Percentiles rank a stretch among this genome's conserved stretches.
Evolutionary conservation across 1,140 invertebrate genomes (phyloP).

Genomic region (Dinothrombium tinctorium): DNA sequence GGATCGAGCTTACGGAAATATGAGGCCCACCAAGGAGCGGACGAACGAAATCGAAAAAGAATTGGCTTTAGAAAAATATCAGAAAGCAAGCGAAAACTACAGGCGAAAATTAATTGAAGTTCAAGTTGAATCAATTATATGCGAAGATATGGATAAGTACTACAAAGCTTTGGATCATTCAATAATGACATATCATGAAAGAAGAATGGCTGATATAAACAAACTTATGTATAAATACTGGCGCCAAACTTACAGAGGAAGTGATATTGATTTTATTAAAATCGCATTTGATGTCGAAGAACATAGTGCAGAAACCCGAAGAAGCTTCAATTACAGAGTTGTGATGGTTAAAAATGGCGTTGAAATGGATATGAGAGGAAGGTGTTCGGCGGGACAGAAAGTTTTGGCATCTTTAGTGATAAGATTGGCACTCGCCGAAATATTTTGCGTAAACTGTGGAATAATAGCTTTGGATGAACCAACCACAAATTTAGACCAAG

Average conservation of each 20-base stretch:
- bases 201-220: slow-evolving; percentile 74
- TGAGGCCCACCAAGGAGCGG: background rate
- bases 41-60: slow-evolving; percentile 20
- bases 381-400: slow-evolving; percentile 93
- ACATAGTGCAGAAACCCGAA: slow-evolving; percentile 25
- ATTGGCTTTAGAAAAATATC: slow-evolving; percentile 21
- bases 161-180: slow-evolving; percentile 55
- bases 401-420: slow-evolving; percentile 81
- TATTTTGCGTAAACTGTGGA: slow-evolving; percentile 73
- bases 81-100: slow-evolving; percentile 22
- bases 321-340: slow-evolving; percentile 58
- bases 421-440: slow-evolving; percentile 81
- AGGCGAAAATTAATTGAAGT: slow-evolving; percentile 23
- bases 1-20: background rate
- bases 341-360: slow-evolving; percentile 55
- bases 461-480: slow-evolving; percentile 92
- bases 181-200: slow-evolving; percentile 50
- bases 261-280: slow-evolving; percentile 33
- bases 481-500: slow-evolving; percentile 84
- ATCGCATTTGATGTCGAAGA: slow-evolving; percentile 26
- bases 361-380: slow-evolving; percentile 78
- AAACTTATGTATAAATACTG: slow-evolving; percentile 47
- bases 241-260: slow-evolving; percentile 19
- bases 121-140: slow-evolving; percentile 29
- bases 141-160: slow-evolving; percentile 47